Base-by-base conservation (phyloP, 2,113 vertebrate species). In the Empidonax traillii region DNA sequence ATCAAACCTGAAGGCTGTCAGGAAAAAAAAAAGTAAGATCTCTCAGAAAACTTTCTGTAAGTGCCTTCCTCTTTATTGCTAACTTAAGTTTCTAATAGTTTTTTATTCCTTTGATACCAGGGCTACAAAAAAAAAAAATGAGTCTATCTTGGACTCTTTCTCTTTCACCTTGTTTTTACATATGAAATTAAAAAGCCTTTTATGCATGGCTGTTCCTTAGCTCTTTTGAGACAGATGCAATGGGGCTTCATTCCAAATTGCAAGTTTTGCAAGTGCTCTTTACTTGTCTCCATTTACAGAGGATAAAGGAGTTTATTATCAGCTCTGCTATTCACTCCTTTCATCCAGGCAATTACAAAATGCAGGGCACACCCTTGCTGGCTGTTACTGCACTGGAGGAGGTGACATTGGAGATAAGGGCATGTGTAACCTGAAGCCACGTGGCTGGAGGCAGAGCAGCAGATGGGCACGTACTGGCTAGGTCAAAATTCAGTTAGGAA, bases 41-140 rank as follows among this genome's bases (percentile, higher is more conserved):
- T 87, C 53, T 18, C 12, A 71, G 21, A 69, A 78, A 92, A 81
- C 21, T 68, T 93, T 56, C 44, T 91, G 16, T 88, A 39, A 43
- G 62, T 96, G 37, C 76, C 49, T 88, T 87, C 19, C 15, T 84
- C 61, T 86, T 96, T 87, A 81, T 93, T 61, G 71, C 30, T 41
- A 66, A 22, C 51, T 95, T 73, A 2, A 86, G 67, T 51, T 77
- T 69, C 39, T 85, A 86, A 86, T 76, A 92, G 65, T 10, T 73
- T 90, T 93, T 63, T 21, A 80, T 25, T 85, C 31, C 25, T 92
- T 90, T 16, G 8, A 39, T 66, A 76, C 18, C 24, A 65, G 25
- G 21, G 23, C 55, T 33, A 81, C 35, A 66, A 85, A 72, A 66
- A 46, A 10, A 3, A 6, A 35, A 10, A 3, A 6, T 2, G 43